Evolutionary conservation across 2,113 vertebrate species (phyloP).

Genomic region (Ailurus styani): DNA sequence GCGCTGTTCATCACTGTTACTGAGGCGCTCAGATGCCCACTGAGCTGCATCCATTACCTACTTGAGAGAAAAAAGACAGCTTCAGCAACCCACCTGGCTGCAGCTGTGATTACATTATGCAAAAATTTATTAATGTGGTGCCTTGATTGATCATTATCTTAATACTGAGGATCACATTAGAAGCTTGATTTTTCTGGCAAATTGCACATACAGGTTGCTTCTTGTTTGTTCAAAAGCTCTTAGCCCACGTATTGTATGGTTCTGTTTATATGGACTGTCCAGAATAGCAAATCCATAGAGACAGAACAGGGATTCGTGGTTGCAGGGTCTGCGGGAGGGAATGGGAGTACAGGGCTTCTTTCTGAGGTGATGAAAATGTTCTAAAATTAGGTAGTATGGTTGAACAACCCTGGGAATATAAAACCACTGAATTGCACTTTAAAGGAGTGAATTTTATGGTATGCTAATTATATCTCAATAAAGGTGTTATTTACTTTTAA

Average conservation of each 20-base stretch:
- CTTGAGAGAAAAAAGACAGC: neutral
- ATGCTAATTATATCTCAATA: neutral
- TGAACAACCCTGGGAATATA: neutral
- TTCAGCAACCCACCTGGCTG: neutral
- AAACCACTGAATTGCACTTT: neutral
- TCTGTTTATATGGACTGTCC: neutral
- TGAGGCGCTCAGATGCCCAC: neutral
- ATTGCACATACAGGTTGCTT: conserved; percentile 6
- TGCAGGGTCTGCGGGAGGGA: neutral
- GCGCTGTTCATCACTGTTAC: neutral
- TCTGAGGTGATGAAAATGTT: neutral
- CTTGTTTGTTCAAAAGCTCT: conserved; percentile 39
- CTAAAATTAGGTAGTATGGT: neutral
- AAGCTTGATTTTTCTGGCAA: neutral
- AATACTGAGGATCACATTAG: conserved; percentile 38
- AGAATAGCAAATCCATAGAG: neutral
- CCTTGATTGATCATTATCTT: conserved; percentile 49
- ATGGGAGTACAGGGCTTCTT: neutral
- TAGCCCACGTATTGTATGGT: neutral
- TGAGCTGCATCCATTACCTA: neutral
- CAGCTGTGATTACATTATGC: conserved; percentile 54
- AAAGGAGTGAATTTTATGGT: neutral
- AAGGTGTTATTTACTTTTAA: neutral
- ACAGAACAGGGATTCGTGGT: neutral
- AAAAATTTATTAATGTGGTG: conserved; percentile 35